Percentiles rank a stretch among this genome's conserved stretches.
Evolutionary conservation across 2,888 invertebrate species (phyloP).

Genomic region (Drosophila eohydei): DNA sequence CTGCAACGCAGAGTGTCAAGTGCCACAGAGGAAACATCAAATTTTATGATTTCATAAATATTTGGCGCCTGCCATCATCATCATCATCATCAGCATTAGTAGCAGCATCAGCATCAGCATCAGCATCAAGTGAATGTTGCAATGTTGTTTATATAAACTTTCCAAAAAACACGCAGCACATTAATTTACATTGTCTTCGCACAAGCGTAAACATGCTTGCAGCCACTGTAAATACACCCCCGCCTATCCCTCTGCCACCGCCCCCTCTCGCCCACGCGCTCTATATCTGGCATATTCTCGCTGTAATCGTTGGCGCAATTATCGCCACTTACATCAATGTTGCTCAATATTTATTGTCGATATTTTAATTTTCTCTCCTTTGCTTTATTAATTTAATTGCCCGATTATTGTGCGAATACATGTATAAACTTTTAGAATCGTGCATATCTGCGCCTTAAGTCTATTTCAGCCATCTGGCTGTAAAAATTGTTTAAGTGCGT

Average conservation of each 20-base stretch:
- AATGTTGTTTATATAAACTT: conserved; percentile 73
- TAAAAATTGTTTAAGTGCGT: conserved; percentile 32
- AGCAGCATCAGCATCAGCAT: background rate
- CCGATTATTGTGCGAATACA: conserved; percentile 1
- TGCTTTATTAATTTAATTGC: conserved; percentile 58
- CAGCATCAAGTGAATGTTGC: conserved; percentile 43
- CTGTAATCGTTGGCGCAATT: conserved; percentile 63
- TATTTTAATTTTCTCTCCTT: conserved; percentile 29
- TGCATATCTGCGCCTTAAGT: background rate
- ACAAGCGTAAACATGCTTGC: conserved; percentile 61
- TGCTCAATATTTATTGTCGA: conserved; percentile 64
- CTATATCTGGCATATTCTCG: conserved; percentile 15
- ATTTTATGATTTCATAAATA: conserved; percentile 85
- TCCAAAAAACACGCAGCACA: conserved; percentile 44
- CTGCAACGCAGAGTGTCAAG: conserved; percentile 73
- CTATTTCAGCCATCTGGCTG: conserved; percentile 22
- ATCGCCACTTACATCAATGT: conserved; percentile 70
- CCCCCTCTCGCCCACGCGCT: no score
- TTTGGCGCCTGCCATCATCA: conserved; percentile 45
- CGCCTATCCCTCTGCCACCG: background rate
- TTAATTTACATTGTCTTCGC: conserved; percentile 75
- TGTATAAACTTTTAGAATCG: background rate
- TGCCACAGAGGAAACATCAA: conserved; percentile 83
- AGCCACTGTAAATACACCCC: conserved; percentile 44
- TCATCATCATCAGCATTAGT: conserved; percentile 3